Evolutionary conservation across 2,888 invertebrate genomes (phyloP).

Genomic region (Pyralis farinalis): DNA sequence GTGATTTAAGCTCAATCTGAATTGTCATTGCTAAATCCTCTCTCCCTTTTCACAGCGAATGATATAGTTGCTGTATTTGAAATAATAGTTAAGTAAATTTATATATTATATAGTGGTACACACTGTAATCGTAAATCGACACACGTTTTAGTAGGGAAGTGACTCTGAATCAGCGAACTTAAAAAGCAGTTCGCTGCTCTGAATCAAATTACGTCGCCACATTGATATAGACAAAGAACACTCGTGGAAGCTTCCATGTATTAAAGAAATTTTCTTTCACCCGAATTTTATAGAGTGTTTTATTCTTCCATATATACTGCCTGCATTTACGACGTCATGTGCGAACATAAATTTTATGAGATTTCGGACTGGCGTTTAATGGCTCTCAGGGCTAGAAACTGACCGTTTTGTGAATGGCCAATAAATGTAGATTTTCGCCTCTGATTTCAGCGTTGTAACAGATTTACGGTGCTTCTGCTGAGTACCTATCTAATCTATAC

Average conservation of each 20-base stretch:
- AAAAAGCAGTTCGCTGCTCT: no score
- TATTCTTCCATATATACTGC: conserved; percentile 36
- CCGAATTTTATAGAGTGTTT: conserved; percentile 52
- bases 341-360: conserved; percentile 66
- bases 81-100: no score
- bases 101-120: no score
- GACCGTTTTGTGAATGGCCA: conserved; percentile 42
- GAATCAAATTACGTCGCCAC: no score
- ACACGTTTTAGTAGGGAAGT: no score
- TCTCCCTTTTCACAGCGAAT: no score
- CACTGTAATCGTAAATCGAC: no score
- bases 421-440: conserved; percentile 30
- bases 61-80: no score
- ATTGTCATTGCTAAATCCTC: no score
- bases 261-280: conserved; percentile 47
- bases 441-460: conserved; percentile 5
- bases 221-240: neutral
- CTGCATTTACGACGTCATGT: conserved; percentile 65
- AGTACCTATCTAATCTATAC: neutral
- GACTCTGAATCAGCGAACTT: no score
- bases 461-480: neutral
- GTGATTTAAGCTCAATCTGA: no score
- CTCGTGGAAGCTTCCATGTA: conserved; percentile 17
- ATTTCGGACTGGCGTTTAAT: conserved; percentile 58
- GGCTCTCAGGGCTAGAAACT: conserved; percentile 38